Conservation (phyloP, 2,888 invertebrate species). For the Eilema depressum region DNA sequence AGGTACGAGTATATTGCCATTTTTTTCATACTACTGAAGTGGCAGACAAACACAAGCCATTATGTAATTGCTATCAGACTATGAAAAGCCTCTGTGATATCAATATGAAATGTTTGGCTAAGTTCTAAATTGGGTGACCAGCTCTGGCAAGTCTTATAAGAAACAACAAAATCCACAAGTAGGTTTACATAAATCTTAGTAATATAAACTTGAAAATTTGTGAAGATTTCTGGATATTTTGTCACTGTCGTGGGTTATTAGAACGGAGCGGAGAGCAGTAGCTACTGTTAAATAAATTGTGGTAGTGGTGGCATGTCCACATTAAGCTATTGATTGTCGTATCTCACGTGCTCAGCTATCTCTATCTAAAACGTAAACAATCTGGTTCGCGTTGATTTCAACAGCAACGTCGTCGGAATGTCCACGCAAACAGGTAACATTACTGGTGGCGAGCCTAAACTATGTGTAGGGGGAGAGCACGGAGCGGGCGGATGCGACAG, state of each 20-base stretch:
- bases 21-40: too few relatives aligned
- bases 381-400: conserved; percentile 80
- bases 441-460: conserved; percentile 64
- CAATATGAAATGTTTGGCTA: neutral
- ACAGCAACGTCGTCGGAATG: conserved; percentile 68
- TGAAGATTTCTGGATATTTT: neutral
- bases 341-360: conserved; percentile 78
- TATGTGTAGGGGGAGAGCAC: conserved; percentile 43
- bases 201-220: neutral
- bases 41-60: too few relatives aligned
- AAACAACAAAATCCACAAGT: neutral
- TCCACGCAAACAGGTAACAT: conserved; percentile 61
- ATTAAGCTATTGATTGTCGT: conserved; percentile 47
- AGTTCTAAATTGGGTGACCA: neutral
- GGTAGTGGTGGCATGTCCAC: conserved; percentile 58
- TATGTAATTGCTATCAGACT: too few relatives aligned
- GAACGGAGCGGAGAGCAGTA: neutral
- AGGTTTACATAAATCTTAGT: neutral
- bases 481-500: conserved; percentile 22
- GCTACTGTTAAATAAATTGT: neutral
- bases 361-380: conserved; percentile 84
- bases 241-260: neutral
- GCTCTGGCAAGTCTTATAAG: neutral
- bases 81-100: neutral
- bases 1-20: too few relatives aligned